Conservation (phyloP, 2,797 vertebrate genomes). For the Cuniculus paca region DNA sequence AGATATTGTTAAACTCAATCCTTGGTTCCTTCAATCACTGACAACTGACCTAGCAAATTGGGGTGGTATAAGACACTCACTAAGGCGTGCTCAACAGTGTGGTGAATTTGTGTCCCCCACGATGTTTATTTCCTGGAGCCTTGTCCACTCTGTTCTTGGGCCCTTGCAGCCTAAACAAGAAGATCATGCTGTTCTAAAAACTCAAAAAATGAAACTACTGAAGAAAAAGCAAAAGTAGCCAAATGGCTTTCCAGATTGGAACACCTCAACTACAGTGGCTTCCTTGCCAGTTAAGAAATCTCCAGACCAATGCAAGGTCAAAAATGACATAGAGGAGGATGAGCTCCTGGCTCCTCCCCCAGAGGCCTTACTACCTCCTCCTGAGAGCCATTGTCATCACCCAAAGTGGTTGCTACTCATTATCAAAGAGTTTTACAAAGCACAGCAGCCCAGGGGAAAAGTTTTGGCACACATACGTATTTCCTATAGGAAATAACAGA, state of each 20-base stretch:
- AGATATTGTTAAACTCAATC: not conserved
- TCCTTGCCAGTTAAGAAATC: not conserved
- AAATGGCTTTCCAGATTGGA: not conserved
- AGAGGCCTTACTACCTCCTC: too few species aligned
- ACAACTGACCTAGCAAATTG: too few species aligned
- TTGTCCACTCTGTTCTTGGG: not conserved
- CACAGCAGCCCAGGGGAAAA: not conserved
- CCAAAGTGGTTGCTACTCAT: not conserved
- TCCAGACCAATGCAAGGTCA: not conserved
- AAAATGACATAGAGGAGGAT: not conserved
- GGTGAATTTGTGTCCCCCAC: not conserved
- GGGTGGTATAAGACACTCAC: not conserved
- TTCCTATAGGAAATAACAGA: not conserved
- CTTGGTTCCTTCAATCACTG: not conserved
- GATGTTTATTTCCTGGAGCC: not conserved
- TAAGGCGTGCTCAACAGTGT: not conserved
- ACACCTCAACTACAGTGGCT: not conserved
- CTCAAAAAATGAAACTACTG: not conserved
- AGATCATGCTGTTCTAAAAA: not conserved
- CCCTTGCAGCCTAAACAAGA: not conserved
- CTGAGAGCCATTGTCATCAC: not conserved
- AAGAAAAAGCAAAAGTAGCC: not conserved
- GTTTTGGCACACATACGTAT: not conserved
- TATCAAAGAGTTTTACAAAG: not conserved
- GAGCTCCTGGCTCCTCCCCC: not conserved